Percentiles rank a stretch among this genome's conserved stretches.
phyloP scores from a whole-genome alignment of 2,797 vertebrate genomes.

The Arnoldichthys spilopterus region DNA sequence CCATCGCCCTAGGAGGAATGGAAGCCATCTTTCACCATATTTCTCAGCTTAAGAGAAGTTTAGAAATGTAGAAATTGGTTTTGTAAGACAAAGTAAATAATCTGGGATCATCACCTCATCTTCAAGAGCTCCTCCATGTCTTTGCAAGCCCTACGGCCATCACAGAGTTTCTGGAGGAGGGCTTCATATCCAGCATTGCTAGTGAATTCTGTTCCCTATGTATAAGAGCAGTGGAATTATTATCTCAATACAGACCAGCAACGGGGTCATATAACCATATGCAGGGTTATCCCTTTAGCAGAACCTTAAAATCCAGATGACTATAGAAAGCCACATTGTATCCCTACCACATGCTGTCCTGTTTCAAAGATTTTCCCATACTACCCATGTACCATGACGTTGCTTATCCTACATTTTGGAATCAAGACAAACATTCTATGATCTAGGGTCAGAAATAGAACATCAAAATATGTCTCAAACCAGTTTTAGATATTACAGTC shows the following conservation, averaged over 20 bases:
- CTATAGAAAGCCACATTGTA: background rate
- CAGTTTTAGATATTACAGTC: background rate
- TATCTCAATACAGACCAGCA: background rate
- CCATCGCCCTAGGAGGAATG: constrained; percentile 80
- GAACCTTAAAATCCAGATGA: background rate
- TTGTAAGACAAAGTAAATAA: constrained; percentile 10
- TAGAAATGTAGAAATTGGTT: background rate
- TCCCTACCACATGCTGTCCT: background rate
- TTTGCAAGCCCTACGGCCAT: constrained; percentile 92
- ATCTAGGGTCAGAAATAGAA: background rate
- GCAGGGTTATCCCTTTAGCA: background rate
- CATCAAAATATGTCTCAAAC: background rate
- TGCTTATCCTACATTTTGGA: background rate
- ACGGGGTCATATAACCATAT: background rate
- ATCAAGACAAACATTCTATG: background rate
- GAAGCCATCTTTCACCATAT: background rate
- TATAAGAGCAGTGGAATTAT: constrained; percentile 35
- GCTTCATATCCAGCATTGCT: constrained; percentile 87
- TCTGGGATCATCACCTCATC: constrained; percentile 81
- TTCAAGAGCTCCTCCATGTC: constrained; percentile 93
- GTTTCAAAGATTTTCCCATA: background rate
- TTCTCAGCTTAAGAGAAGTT: no score
- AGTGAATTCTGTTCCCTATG: constrained; percentile 86
- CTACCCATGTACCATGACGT: background rate
- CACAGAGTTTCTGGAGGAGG: constrained; percentile 84